A percentile compares a stretch with the other conserved stretches of the same genome.
Evolutionary conservation across 2,113 vertebrate species (phyloP).

Genomic region (Orthonyx spaldingii): DNA sequence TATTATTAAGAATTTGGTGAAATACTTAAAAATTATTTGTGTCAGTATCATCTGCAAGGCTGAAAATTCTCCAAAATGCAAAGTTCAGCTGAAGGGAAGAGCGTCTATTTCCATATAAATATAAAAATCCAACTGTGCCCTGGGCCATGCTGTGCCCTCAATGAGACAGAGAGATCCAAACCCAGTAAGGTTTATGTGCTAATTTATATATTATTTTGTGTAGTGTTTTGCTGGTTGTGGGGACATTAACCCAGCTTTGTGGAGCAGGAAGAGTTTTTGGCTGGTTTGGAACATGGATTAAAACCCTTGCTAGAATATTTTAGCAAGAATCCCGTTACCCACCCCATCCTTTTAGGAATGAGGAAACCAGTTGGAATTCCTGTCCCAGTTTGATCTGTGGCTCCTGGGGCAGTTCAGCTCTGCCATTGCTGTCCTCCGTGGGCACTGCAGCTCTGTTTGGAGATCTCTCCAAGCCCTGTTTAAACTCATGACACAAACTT

Average conservation of each 20-base stretch:
- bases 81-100: neutral
- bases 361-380: neutral
- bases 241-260: neutral
- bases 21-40: neutral
- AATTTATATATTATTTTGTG: neutral
- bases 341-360: neutral
- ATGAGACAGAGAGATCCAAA: neutral
- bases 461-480: neutral
- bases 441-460: neutral
- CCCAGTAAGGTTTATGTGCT: neutral
- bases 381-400: neutral
- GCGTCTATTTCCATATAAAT: neutral
- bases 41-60: neutral
- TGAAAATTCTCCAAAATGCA: neutral
- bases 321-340: neutral
- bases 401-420: no score
- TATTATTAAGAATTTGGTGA: neutral
- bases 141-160: no score
- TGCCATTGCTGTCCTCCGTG: neutral
- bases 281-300: neutral
- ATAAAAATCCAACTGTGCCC: no score
- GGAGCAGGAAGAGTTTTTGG: neutral
- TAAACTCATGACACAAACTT: no score
- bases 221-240: neutral
- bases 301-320: neutral